Evolutionary conservation across 2,888 invertebrate genomes (phyloP).

Genomic region (Proisotoma minuta): DNA sequence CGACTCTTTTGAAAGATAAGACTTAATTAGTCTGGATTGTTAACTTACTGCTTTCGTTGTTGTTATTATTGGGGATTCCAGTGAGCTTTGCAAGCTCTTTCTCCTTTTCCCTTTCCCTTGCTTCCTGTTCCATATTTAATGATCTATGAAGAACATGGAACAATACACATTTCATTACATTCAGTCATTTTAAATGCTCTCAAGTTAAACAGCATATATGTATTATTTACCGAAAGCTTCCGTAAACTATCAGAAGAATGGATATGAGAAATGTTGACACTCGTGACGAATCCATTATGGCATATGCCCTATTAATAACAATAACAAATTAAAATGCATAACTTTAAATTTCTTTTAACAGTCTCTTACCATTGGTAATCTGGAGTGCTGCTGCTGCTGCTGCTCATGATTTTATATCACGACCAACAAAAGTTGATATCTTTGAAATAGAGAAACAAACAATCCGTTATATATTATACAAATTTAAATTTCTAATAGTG

Average conservation of each 20-base stretch:
- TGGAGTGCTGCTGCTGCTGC: slow-evolving; percentile 52
- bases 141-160: slow-evolving; percentile 59
- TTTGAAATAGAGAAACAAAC: no score
- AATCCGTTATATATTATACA: no score
- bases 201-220: no score
- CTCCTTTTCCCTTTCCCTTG: slow-evolving; percentile 72
- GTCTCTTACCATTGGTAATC: slow-evolving; percentile 55
- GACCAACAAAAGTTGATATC: no score
- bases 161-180: neutral
- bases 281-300: slow-evolving; percentile 94
- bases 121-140: slow-evolving; percentile 92
- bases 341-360: neutral
- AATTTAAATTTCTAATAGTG: no score
- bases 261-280: slow-evolving; percentile 96
- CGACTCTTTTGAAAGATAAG: no score
- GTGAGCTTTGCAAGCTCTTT: slow-evolving; percentile 66
- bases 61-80: slow-evolving; percentile 56
- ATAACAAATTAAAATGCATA: slow-evolving; percentile 14
- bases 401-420: neutral
- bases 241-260: slow-evolving; percentile 93
- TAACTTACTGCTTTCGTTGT: slow-evolving; percentile 56
- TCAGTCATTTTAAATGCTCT: neutral
- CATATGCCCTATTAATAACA: slow-evolving; percentile 68
- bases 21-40: no score
- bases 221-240: slow-evolving; percentile 68